Evolutionary conservation across 2,888 invertebrate species (phyloP).

Genomic region (Temnothorax unifasciatus): DNA sequence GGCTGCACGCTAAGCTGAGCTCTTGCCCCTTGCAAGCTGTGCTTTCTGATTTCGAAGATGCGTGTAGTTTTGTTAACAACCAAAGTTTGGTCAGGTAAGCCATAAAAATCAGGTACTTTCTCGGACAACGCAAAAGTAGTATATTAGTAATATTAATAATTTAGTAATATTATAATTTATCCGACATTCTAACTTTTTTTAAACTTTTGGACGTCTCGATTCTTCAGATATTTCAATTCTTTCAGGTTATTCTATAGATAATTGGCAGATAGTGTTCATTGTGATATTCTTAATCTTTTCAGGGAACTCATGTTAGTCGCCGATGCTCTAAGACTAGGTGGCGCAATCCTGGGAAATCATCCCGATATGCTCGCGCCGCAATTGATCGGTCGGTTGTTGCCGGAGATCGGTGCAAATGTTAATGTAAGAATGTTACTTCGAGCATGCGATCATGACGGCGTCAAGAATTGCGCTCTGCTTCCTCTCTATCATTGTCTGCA

Average conservation of each 20-base stretch:
- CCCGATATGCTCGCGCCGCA: constrained; percentile 99
- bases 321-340: constrained; percentile 96
- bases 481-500: constrained; percentile 98
- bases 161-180: constrained; percentile 24
- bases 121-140: not conserved
- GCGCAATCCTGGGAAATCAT: constrained; percentile 96
- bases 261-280: not conserved
- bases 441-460: constrained; percentile 96
- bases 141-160: not conserved
- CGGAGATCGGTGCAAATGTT: constrained; percentile 94
- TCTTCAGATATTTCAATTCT: not conserved
- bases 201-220: not conserved
- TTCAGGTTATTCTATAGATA: constrained; percentile 3
- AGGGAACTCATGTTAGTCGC: constrained; percentile 97
- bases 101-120: not conserved
- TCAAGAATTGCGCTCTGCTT: constrained; percentile 95
- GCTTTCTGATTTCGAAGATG: constrained; percentile 98
- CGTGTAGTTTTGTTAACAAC: constrained; percentile 93
- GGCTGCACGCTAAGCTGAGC: constrained; percentile 98
- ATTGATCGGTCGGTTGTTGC: constrained; percentile 95
- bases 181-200: not conserved
- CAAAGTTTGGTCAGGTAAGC: constrained; percentile 92
- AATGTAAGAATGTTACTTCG: constrained; percentile 95
- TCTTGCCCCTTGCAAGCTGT: constrained; percentile 98
- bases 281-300: constrained; percentile 66